phyloP scores from a whole-genome alignment of 2,113 vertebrate genomes.

The Pseudopodoces humilis region DNA sequence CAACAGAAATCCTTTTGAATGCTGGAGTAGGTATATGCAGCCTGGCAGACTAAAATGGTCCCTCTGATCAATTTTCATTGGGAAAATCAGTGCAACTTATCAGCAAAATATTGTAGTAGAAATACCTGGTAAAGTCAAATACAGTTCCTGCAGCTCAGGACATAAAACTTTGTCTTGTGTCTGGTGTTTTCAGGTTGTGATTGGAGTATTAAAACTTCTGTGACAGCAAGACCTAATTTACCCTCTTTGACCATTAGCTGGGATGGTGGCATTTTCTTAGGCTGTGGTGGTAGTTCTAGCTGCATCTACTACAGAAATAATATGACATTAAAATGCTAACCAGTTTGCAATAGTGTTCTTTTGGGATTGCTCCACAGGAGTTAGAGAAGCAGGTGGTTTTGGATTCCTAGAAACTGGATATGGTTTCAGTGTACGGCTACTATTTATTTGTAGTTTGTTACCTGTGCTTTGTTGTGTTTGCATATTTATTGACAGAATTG shows the following conservation, averaged over 20 bases:
- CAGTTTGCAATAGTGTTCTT: not conserved
- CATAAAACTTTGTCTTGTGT: not conserved
- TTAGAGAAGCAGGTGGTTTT: not conserved
- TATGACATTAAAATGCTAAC: rapidly evolving
- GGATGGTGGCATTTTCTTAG: not conserved
- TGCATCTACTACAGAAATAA: not conserved
- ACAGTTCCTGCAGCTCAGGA: not conserved
- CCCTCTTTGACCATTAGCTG: not conserved
- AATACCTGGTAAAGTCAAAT: not conserved
- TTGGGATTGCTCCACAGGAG: not conserved
- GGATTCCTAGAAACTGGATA: not conserved
- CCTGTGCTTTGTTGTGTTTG: not conserved
- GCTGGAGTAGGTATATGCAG: not conserved
- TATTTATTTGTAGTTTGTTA: not conserved
- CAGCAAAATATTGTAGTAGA: not conserved
- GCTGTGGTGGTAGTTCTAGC: not conserved
- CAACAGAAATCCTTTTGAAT: not conserved
- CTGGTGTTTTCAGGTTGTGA: not conserved
- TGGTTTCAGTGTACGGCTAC: not conserved
- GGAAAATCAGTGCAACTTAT: not conserved
- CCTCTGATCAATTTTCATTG: not conserved
- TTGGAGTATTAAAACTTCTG: not conserved
- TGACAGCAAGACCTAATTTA: not conserved
- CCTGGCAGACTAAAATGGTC: not conserved
- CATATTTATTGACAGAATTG: not conserved